These are phyloP conservation scores for Acestrorhynchus altus DNA, from an alignment of 2,797 vertebrate species.

Conservation along the genomic window DNA sequence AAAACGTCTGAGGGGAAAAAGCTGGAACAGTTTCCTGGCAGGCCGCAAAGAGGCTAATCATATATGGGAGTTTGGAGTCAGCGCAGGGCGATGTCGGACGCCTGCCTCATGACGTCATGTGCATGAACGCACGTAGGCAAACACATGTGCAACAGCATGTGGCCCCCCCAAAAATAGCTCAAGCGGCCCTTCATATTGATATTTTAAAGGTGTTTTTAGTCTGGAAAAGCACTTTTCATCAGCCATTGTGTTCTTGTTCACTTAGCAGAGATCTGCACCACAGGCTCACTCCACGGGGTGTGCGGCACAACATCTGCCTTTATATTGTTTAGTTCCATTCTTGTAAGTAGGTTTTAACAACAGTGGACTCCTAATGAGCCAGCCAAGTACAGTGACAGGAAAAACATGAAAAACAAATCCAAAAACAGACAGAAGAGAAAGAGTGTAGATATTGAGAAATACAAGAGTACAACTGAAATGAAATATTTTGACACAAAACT, in stretches of 20 bases:
- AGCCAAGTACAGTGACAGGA: not conserved
- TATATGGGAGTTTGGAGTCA: conserved; percentile 33
- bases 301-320: conserved; percentile 32
- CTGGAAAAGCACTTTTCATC: conserved; percentile 29
- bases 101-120: conserved; percentile 31
- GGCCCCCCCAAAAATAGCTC: not conserved
- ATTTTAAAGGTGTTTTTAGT: conserved; percentile 38
- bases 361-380: not conserved
- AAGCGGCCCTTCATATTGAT: not conserved
- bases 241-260: conserved; percentile 36
- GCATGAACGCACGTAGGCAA: conserved; percentile 11
- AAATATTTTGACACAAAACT: too few relatives aligned
- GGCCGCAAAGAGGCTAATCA: conserved; percentile 33
- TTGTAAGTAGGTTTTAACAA: not conserved
- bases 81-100: conserved; percentile 25
- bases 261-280: conserved; percentile 2
- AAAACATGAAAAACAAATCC: too few relatives aligned
- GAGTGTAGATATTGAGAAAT: too few relatives aligned
- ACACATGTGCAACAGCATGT: conserved; percentile 17
- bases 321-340: not conserved
- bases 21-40: conserved; percentile 42
- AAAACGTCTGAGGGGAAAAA: conserved; percentile 30
- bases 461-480: too few relatives aligned
- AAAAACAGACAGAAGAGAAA: too few relatives aligned
- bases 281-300: conserved; percentile 1